Conservation (phyloP, 2,797 vertebrate species). For the Alfaro cultratus region DNA sequence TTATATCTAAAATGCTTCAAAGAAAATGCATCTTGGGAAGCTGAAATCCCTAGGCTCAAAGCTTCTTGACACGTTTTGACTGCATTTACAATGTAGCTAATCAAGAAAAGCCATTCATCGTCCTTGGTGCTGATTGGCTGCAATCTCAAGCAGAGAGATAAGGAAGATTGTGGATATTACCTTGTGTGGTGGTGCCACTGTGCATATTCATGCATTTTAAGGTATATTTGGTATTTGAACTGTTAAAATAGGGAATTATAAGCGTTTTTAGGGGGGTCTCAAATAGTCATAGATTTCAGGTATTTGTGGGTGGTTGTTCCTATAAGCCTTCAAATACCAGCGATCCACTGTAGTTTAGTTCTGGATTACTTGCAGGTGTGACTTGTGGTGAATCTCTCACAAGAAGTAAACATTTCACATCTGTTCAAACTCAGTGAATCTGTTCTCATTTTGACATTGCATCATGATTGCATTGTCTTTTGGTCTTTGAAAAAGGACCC, state of each 20-base stretch:
- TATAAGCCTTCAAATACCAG: not conserved
- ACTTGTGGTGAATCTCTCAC: not conserved
- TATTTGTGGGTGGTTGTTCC: not conserved
- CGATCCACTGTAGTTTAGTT: not conserved
- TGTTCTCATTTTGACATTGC: not conserved
- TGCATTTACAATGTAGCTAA: no score
- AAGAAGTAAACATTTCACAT: not conserved
- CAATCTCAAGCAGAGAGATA: not conserved
- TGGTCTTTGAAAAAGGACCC: not conserved
- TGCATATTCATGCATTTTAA: not conserved
- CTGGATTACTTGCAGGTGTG: not conserved
- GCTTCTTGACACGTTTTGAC: no score
- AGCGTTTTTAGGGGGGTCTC: not conserved
- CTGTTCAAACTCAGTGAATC: not conserved
- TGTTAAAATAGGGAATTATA: not conserved
- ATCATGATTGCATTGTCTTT: not conserved
- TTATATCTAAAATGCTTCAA: not conserved
- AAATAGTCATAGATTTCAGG: not conserved
- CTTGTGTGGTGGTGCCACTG: not conserved
- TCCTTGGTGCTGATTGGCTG: no score
- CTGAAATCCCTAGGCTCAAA: no score
- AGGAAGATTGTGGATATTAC: not conserved
- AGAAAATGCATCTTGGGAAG: no score
- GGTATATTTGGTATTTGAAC: not conserved
- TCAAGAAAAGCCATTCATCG: no score